Conservation (phyloP, 2,113 vertebrate genomes). For the Sphaerodactylus townsendi region DNA sequence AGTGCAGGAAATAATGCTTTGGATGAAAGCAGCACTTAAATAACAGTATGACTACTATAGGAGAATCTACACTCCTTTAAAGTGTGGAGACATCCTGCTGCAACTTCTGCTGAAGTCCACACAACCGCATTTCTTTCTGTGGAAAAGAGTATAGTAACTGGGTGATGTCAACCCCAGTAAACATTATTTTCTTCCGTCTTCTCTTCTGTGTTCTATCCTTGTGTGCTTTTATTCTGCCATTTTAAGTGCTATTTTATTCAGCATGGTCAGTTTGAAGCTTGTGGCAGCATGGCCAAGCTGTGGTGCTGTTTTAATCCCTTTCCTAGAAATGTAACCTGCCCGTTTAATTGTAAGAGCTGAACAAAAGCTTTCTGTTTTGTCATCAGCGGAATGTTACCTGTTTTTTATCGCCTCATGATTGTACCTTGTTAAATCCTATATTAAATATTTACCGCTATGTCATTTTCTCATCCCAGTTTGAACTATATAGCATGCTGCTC, state of each 20-base stretch:
- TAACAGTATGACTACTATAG: no score
- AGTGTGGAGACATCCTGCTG: no score
- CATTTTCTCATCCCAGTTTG: not conserved
- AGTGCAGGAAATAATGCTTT: no score
- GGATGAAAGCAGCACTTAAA: no score
- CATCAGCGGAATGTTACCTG: not conserved
- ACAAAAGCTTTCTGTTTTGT: not conserved
- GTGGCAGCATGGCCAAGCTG: no score
- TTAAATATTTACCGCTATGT: not conserved
- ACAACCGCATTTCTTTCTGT: no score
- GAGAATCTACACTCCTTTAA: no score
- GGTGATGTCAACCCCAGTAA: fast-evolving
- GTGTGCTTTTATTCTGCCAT: not conserved
- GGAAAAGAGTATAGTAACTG: no score
- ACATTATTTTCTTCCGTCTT: not conserved
- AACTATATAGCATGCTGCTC: not conserved
- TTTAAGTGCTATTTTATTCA: not conserved
- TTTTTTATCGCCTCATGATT: not conserved
- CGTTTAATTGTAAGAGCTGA: not conserved
- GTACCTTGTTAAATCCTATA: not conserved
- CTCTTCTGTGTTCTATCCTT: not conserved
- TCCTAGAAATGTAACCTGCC: not conserved
- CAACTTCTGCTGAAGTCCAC: no score
- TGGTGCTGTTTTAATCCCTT: not conserved
- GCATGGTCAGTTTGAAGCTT: not conserved